Evolutionary conservation across 2,113 vertebrate genomes (phyloP).

Genomic region (Sturnus vulgaris): DNA sequence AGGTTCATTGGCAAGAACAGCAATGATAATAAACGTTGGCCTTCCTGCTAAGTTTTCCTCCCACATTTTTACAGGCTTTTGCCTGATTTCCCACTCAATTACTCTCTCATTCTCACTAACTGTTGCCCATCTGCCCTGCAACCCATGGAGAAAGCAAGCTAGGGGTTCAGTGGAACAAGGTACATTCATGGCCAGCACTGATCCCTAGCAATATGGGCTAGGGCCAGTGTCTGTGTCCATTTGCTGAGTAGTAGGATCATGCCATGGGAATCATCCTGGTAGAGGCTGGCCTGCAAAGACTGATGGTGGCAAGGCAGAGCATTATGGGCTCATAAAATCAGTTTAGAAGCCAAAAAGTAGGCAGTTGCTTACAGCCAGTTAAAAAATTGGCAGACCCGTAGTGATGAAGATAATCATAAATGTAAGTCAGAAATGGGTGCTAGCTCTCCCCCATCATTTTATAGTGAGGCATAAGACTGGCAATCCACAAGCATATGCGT

Average conservation of each 20-base stretch:
- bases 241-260: accelerated
- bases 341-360: neutral
- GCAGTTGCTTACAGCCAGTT: neutral
- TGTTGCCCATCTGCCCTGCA: neutral
- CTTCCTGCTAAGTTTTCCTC: neutral
- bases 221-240: accelerated
- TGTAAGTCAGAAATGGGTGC: neutral
- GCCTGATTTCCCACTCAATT: neutral
- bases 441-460: neutral
- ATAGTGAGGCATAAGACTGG: neutral
- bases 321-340: neutral
- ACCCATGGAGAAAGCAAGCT: neutral
- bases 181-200: accelerated
- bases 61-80: neutral
- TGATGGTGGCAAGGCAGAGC: neutral
- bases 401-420: neutral
- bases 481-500: neutral
- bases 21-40: neutral
- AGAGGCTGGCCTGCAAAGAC: neutral
- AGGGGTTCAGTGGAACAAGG: neutral
- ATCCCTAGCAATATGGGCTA: neutral
- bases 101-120: neutral
- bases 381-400: neutral
- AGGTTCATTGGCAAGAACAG: neutral
- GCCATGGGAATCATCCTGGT: neutral